Base-by-base conservation (phyloP, 2,113 vertebrate genomes). In the Megaceryle torquata region DNA sequence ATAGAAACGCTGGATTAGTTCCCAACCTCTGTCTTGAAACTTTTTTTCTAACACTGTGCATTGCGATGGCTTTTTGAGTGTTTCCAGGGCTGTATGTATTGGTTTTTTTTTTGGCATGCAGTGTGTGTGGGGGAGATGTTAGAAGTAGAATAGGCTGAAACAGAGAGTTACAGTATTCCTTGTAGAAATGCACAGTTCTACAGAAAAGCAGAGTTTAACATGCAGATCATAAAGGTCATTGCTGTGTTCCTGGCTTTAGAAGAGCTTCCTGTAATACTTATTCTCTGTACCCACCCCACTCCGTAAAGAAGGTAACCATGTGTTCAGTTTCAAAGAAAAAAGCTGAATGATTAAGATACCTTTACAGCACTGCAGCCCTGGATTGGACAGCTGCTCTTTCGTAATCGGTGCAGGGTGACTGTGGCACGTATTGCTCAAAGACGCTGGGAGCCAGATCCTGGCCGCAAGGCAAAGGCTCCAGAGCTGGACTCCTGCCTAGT, bases 391-490 rank as follows among this genome's bases (percentile, higher is more conserved):
- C 59, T 11, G 53, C 22, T 74, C 37, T 48, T 37, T 59, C 35
- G 6, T 51, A 35, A 39, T 15, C 1, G 0, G 65, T 0, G 3
- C 31, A 1, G 71, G 57, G n/a, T 7, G 60, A 10, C 46, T 5
- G 60, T 29, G 74, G 60, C 74, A 25, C 10, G 1, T 10, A 13
- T 5, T 28, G 86, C 78, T 53, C 48, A 31, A 13, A 54, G 79
- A 3, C 5, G 1, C 19, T 6, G 57, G 13, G 41, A 43, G 37
- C 13, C 9, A 1, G 3, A 6, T 48, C 26, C 20, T 25, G 57
- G 44, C 68, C 1, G 1, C 6, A 1, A 19, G 60, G 43, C 77
- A 6, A 19, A 28, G 46, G 75, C 80, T 79, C 5, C n/a, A 3
- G 68, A 11, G 35, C 72, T 9, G 89, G 28, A 3, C 65, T 65